Conservation (phyloP, 2,797 vertebrate genomes). For the Myripristis jacobus region DNA sequence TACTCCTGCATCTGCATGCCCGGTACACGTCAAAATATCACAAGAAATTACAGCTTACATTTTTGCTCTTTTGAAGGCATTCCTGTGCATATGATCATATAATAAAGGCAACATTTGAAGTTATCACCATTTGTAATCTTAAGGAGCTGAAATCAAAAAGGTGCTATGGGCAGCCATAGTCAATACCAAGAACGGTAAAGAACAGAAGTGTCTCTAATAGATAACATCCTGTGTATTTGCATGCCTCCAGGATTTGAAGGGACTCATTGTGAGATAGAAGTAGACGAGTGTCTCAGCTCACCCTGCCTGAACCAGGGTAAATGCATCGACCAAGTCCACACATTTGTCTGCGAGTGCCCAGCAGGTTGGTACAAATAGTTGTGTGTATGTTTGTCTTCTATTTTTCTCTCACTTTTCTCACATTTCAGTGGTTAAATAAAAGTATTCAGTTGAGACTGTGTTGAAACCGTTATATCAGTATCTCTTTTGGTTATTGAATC, state of each 20-base stretch:
- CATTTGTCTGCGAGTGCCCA: constrained; percentile 91
- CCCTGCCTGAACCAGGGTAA: constrained; percentile 94
- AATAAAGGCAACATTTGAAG: too few relatives aligned
- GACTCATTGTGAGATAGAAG: constrained; percentile 89
- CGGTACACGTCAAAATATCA: constrained; percentile 54
- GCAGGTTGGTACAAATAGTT: constrained; percentile 84
- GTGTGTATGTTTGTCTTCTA: too few relatives aligned
- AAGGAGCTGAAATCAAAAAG: too few relatives aligned
- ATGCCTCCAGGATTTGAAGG: constrained; percentile 89
- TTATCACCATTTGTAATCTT: too few relatives aligned
- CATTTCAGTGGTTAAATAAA: background rate
- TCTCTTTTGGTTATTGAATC: background rate
- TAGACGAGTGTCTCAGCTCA: constrained; percentile 92
- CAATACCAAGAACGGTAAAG: too few relatives aligned
- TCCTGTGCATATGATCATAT: background rate
- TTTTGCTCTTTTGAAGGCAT: background rate
- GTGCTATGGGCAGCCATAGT: too few relatives aligned
- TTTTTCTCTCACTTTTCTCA: background rate
- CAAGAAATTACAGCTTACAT: background rate
- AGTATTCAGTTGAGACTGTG: background rate
- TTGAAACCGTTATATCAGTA: background rate
- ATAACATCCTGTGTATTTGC: background rate
- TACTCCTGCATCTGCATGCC: constrained; percentile 95
- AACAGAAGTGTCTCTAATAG: too few relatives aligned
- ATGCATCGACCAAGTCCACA: constrained; percentile 91